These are phyloP conservation scores for Limnephilus auricula DNA, from an alignment of 2,888 invertebrate species.

Conservation along the genomic window DNA sequence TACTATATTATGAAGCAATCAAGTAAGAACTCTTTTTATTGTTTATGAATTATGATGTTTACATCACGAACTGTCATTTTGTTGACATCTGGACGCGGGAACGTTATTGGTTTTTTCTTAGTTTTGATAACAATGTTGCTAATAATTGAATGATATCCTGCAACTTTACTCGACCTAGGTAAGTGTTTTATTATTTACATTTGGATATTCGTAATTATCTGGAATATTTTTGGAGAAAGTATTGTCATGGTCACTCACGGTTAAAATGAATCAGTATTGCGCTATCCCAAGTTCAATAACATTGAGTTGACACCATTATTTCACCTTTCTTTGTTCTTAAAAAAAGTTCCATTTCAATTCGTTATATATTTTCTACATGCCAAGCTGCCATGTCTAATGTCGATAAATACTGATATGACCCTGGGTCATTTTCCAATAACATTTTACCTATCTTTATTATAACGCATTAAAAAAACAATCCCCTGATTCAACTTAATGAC, in stretches of 20 bases:
- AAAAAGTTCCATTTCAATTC: background rate
- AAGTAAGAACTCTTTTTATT: background rate
- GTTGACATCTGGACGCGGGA: background rate
- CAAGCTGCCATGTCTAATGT: background rate
- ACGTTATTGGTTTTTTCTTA: background rate
- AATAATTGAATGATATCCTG: background rate
- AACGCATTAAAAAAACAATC: no score
- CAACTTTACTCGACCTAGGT: background rate
- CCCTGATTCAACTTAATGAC: no score
- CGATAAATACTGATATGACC: background rate
- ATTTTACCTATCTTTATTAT: no score
- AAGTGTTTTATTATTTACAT: background rate
- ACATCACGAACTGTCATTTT: background rate
- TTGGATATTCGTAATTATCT: background rate
- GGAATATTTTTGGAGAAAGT: background rate
- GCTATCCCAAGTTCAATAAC: background rate
- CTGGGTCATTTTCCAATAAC: background rate
- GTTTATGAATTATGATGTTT: conserved; percentile 8
- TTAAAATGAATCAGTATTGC: background rate
- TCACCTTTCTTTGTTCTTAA: background rate
- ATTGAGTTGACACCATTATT: background rate
- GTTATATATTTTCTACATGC: background rate
- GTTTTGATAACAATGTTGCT: conserved; percentile 3
- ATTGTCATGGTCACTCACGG: background rate
- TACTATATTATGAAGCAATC: no score